Conservation (phyloP, 2,797 vertebrate genomes). For the Coccyzus lansbergi region DNA sequence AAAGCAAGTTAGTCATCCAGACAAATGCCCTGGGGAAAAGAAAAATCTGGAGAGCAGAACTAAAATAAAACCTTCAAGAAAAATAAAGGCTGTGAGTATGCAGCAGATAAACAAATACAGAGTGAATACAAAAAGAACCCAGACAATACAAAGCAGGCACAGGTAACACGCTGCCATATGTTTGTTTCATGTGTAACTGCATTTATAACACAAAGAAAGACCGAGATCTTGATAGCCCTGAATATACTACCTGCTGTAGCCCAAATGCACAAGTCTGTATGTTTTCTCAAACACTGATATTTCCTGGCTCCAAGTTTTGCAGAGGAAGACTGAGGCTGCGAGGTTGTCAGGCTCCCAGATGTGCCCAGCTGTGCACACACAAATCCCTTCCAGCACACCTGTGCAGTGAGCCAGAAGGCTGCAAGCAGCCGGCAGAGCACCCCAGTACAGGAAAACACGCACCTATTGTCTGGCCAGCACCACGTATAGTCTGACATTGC, state of each 20-base stretch:
- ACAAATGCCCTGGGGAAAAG: constrained; percentile 25
- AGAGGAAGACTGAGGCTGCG: neutral
- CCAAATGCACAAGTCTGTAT: accelerated
- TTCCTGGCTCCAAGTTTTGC: neutral
- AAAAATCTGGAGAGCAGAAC: neutral
- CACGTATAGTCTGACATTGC: accelerated
- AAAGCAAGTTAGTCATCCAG: constrained; percentile 35
- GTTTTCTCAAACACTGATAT: neutral
- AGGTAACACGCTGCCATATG: neutral
- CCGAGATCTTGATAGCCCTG: accelerated
- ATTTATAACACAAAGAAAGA: neutral
- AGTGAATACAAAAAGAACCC: neutral
- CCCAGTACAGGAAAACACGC: accelerated
- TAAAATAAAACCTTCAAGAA: neutral
- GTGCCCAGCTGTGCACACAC: neutral
- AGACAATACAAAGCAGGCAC: neutral
- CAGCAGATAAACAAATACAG: neutral
- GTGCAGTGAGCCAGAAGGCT: too few relatives aligned
- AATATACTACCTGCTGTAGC: neutral
- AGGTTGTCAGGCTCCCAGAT: neutral
- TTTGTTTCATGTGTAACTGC: neutral
- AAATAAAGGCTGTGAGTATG: neutral
- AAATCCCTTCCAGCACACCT: neutral
- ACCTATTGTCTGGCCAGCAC: accelerated
- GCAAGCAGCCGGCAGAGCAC: neutral